Evolutionary conservation across 2,113 vertebrate genomes (phyloP).

Genomic region (Antechinus flavipes): DNA sequence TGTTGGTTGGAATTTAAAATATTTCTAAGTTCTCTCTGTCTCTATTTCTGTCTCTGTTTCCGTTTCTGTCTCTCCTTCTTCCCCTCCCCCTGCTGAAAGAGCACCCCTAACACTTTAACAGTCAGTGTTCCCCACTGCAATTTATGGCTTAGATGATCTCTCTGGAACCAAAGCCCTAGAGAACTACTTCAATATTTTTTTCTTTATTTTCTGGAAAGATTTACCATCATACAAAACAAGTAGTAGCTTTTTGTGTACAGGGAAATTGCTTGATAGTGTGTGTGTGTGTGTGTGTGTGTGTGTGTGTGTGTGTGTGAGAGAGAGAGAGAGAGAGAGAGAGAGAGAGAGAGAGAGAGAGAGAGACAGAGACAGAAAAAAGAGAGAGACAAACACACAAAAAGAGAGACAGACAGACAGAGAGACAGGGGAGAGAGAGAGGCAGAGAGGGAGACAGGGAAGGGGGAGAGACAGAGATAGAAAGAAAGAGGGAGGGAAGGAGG

Average conservation of each 20-base stretch:
- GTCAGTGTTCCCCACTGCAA: slow-evolving; percentile 11
- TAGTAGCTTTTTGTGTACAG: background rate
- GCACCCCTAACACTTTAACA: slow-evolving; percentile 3
- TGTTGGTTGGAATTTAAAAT: slow-evolving; percentile 50
- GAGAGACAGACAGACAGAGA: no score
- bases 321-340: no score
- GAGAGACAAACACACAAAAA: no score
- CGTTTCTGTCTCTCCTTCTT: background rate
- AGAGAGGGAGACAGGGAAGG: no score
- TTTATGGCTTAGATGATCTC: background rate
- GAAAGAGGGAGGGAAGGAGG: no score
- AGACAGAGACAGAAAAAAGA: no score
- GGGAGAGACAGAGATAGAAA: no score
- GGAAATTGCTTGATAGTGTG: no score
- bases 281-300: no score
- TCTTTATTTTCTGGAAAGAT: background rate
- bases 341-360: no score
- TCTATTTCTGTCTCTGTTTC: background rate
- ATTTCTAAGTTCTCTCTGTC: background rate
- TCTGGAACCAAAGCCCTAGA: slow-evolving; percentile 6
- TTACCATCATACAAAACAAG: background rate
- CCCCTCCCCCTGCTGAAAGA: background rate
- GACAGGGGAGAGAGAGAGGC: no score
- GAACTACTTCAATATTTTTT: background rate
- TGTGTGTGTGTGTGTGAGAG: no score